phyloP scores from a whole-genome alignment of 1,140 invertebrate species.

The Eueides isabella region DNA sequence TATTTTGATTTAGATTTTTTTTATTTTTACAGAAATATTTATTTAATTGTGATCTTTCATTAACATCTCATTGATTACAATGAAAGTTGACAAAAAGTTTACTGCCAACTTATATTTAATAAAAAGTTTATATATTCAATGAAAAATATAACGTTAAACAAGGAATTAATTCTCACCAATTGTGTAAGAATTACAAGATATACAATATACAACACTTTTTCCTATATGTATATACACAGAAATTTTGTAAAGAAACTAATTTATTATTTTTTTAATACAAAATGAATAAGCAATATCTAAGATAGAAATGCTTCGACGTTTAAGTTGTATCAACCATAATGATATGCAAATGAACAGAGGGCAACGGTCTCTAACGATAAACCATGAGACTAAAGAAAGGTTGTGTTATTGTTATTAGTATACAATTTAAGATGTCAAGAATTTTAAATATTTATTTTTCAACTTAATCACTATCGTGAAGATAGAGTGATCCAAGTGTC shows the following conservation, averaged over 20 bases:
- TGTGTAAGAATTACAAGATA: background rate
- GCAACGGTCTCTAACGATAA: constrained; percentile 1
- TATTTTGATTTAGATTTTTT: too few relatives aligned
- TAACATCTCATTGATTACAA: too few relatives aligned
- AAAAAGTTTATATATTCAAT: too few relatives aligned
- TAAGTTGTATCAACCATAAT: background rate
- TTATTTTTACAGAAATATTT: too few relatives aligned
- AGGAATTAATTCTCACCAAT: too few relatives aligned
- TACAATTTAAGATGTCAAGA: background rate
- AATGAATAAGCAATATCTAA: background rate
- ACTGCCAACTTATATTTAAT: too few relatives aligned
- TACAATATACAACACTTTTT: background rate
- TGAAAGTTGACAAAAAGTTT: too few relatives aligned
- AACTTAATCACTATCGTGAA: too few relatives aligned
- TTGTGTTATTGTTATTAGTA: background rate
- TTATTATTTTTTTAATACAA: background rate
- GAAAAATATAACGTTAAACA: too few relatives aligned
- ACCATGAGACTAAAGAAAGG: background rate
- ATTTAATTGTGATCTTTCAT: too few relatives aligned
- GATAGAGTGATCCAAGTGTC: background rate
- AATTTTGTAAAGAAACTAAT: background rate
- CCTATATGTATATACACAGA: background rate
- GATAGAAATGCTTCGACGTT: background rate
- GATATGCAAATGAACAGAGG: constrained; percentile 1
- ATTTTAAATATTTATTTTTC: background rate